These are phyloP conservation scores for Hirtodrosophila trivittata DNA, from an alignment of 2,888 invertebrate genomes.

Conservation along the genomic window DNA sequence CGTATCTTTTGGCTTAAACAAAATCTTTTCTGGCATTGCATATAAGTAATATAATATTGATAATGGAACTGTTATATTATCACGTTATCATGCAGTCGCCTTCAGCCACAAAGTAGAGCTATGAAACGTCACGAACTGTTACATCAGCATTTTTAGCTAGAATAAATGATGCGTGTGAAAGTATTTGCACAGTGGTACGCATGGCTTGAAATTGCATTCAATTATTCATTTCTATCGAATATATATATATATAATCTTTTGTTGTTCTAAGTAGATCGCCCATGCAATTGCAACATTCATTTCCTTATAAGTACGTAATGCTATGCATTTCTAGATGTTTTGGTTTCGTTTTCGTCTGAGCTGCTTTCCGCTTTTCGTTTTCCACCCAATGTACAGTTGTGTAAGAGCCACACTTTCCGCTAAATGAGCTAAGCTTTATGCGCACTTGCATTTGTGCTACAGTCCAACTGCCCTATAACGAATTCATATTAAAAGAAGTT, in stretches of 20 bases:
- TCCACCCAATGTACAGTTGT: constrained; percentile 32
- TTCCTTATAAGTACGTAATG: constrained; percentile 36
- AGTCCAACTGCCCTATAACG: not conserved
- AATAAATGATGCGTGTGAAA: constrained; percentile 48
- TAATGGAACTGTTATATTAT: constrained; percentile 47
- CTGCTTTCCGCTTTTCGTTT: constrained; percentile 1
- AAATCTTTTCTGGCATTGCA: no score
- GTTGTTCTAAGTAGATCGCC: not conserved
- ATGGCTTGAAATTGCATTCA: not conserved
- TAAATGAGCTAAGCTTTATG: constrained; percentile 70
- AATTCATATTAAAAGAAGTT: not conserved
- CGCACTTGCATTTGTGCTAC: constrained; percentile 55
- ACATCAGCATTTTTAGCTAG: constrained; percentile 45
- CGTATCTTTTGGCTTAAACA: constrained; percentile 10
- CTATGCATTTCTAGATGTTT: constrained; percentile 15
- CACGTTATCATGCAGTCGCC: constrained; percentile 62
- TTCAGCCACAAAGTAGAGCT: constrained; percentile 16
- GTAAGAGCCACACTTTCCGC: constrained; percentile 66
- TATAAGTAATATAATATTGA: no score
- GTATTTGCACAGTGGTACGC: constrained; percentile 48
- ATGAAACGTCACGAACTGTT: constrained; percentile 52
- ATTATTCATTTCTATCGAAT: not conserved
- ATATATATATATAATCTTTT: no score
- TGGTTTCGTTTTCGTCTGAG: constrained; percentile 5
- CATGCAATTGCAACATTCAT: constrained; percentile 11